A percentile compares a stretch with the other conserved stretches of the same genome.
Conservation (phyloP, 2,888 invertebrate genomes). For the Heteropelma amictum region DNA sequence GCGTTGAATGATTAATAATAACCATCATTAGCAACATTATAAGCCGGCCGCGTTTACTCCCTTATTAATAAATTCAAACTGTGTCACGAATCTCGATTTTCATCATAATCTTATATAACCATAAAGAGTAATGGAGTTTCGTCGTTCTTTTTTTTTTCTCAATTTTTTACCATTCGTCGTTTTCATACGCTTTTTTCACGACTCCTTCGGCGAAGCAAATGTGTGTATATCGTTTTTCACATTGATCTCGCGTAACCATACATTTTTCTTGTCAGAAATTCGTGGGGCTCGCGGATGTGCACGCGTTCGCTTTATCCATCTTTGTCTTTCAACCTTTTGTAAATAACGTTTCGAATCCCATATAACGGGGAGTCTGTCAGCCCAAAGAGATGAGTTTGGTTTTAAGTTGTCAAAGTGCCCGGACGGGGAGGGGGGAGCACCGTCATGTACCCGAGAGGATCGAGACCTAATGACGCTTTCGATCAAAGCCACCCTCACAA, state of each 20-base stretch:
- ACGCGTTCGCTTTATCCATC: slow-evolving; percentile 29
- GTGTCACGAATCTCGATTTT: no score
- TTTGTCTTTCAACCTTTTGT: slow-evolving; percentile 25
- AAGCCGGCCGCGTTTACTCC: no score
- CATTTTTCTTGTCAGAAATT: slow-evolving; percentile 27
- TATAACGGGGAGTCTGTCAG: slow-evolving; percentile 6
- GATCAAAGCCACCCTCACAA: slow-evolving; percentile 49
- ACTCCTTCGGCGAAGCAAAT: not conserved
- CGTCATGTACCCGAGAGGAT: slow-evolving; percentile 42
- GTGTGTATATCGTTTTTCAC: not conserved
- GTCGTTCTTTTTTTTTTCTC: not conserved
- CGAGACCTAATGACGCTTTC: slow-evolving; percentile 48
- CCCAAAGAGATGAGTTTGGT: slow-evolving; percentile 46
- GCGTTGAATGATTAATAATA: no score
- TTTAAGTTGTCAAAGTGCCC: slow-evolving; percentile 53
- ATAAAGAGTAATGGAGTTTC: no score
- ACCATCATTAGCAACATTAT: no score
- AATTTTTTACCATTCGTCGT: no score
- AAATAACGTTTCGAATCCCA: slow-evolving; percentile 16
- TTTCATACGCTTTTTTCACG: not conserved
- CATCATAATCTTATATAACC: no score
- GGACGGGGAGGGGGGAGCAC: slow-evolving; percentile 32
- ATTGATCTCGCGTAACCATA: slow-evolving; percentile 36
- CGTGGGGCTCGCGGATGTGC: slow-evolving; percentile 18
- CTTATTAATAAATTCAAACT: no score